These are phyloP conservation scores for Elgaria multicarinata DNA, from an alignment of 2,113 vertebrate species.

Conservation along the genomic window DNA sequence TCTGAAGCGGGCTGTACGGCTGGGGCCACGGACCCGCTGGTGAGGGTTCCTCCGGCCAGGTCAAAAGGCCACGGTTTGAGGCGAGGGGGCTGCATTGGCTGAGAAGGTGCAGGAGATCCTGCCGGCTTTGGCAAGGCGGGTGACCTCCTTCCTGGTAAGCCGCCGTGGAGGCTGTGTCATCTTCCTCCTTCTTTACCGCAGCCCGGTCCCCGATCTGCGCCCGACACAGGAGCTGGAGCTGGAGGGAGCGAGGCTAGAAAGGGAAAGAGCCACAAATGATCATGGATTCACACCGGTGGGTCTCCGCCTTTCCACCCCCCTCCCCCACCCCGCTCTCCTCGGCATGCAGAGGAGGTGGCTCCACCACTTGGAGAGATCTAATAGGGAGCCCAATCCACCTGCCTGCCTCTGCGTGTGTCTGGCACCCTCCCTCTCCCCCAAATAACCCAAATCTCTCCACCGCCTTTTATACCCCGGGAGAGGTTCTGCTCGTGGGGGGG, in stretches of 20 bases:
- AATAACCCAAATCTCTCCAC: too few relatives aligned
- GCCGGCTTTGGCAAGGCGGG: neutral
- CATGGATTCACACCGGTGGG: neutral
- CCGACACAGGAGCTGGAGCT: neutral
- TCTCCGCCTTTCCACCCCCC: neutral
- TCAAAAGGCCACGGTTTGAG: neutral
- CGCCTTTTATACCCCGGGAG: neutral
- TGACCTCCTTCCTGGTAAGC: neutral
- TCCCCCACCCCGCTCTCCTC: neutral
- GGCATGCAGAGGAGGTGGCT: neutral
- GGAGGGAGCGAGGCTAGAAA: neutral
- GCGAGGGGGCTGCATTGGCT: too few relatives aligned
- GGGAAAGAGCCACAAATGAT: neutral
- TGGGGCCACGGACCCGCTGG: accelerated
- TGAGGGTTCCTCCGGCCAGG: neutral
- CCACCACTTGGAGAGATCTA: neutral
- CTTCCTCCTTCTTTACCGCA: too few relatives aligned
- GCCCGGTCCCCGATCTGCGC: neutral
- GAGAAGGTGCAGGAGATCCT: neutral
- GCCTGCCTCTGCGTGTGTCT: neutral
- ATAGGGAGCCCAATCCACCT: neutral
- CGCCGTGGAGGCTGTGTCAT: neutral
- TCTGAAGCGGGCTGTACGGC: neutral
- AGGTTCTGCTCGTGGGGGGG: too few relatives aligned
- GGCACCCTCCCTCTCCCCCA: neutral